Evolutionary conservation across 2,888 invertebrate genomes (phyloP), one percentile per base, ranked within the genome.

Genomic region (Phrixothrix hirtus): DNA sequence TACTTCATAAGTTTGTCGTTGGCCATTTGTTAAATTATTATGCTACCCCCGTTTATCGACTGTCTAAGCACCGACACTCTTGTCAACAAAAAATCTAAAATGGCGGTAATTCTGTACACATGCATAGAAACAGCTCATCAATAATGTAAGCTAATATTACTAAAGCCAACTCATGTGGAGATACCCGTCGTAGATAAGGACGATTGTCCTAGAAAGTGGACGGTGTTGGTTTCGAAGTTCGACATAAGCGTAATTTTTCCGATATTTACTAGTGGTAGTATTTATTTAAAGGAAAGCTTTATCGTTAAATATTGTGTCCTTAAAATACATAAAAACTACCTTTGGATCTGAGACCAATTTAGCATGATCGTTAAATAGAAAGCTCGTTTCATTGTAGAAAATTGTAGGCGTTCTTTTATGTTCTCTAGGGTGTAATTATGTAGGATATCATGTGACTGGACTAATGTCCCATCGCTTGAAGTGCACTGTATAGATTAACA

Each of bases 141-240:
- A 70, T 71, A 67, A 71, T 71, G 64, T 61, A 71, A 53, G 58
- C 53, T 62, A 67, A 68, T 67, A 64, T 52, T 52, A 57, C 55
- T 42, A 53, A 52, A 54, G 59, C 43, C 53, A 57, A 53, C 51
- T 57, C 63, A 49, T 49, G 37, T 45, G 44, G 37, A 55, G 55
- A 55, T 49, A 41, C 50, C 35, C 29, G 55, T 16, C 14, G 13
- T 34, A 45, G 55, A 55, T 55, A 55, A 55, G 56, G 56, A 60
- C 55, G 55, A 42, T 54, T 51, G 60, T 58, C 59, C 60, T 50
- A 56, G 56, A 60, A 59, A 57, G 41, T 57, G 38, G 32, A 21
- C 41, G 39, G 30, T 46, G n/a, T n/a, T n/a, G 21, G 43, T 32
- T 32, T 13, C 21, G 34, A 17, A 13, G 32, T 32, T 16, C 17